Conservation (phyloP, 2,888 invertebrate genomes). For the Thyatira batis region DNA sequence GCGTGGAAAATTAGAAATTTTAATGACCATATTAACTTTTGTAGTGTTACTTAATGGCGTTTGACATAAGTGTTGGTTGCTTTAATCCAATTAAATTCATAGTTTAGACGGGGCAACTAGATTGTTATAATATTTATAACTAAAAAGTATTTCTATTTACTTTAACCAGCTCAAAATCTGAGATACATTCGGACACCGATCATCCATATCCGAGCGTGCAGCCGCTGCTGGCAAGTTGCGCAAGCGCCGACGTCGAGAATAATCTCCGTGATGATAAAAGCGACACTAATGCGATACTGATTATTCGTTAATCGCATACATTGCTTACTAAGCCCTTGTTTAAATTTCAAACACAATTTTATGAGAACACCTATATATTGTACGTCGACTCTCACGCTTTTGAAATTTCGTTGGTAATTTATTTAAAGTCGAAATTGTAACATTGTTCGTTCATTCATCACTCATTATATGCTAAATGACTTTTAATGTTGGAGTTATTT, state of each 20-base stretch:
- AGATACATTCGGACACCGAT: too few relatives aligned
- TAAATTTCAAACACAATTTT: constrained; percentile 22
- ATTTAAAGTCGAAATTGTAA: background rate
- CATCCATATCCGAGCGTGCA: constrained; percentile 19
- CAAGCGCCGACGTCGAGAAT: constrained; percentile 27
- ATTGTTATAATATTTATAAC: too few relatives aligned
- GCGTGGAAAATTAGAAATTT: too few relatives aligned
- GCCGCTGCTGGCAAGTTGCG: constrained; percentile 27
- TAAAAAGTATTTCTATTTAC: too few relatives aligned
- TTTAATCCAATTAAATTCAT: too few relatives aligned
- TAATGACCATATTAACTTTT: too few relatives aligned
- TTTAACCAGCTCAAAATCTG: too few relatives aligned
- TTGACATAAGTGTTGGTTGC: too few relatives aligned
- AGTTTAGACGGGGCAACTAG: too few relatives aligned
- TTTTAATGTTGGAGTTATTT: background rate
- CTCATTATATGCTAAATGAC: background rate
- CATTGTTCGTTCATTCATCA: background rate
- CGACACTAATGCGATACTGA: constrained; percentile 52
- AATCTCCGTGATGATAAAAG: constrained; percentile 43
- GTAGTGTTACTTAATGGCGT: too few relatives aligned
- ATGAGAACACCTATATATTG: constrained; percentile 15
- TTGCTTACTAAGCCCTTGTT: constrained; percentile 33
- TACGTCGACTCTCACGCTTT: constrained; percentile 7
- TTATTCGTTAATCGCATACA: constrained; percentile 48
- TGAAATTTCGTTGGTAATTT: constrained; percentile 1